Evolutionary conservation across 2,113 vertebrate genomes (phyloP), one percentile per base, ranked within the genome.

Genomic region (Rostratula benghalensis): DNA sequence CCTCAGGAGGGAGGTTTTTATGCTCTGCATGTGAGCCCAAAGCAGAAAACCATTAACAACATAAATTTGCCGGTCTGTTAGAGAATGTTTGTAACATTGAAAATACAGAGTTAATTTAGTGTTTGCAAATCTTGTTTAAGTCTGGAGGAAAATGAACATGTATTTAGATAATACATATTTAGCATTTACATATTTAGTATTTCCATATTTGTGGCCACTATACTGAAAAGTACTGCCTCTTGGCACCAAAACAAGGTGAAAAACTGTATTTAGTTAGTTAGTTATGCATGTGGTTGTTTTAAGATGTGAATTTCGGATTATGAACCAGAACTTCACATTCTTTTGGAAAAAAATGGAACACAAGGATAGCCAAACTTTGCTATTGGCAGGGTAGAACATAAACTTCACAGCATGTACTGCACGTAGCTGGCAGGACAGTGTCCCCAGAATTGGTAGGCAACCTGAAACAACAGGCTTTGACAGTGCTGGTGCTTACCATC

Each of bases 221-320:
- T 83, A 9, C 27, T 90, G 56, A 67, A 48, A 91, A 51, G 28
- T 59, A 73, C 53, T 76, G 59, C 24, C n/a, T 70, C 61, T 61
- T 94, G 83, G 93, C 64, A 89, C 20, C 20, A 63, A 86, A 90
- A 67, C n/a, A 80, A 43, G 28, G 13, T 41, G 35, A 45, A 86
- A 81, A 86, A 45, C 41, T 83, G 10, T 11, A 2, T 37, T 18
- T n/a, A n/a, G 43, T 35, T 68, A n/a, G 20, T 73, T 59, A 24
- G n/a, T 45, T 50, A 2, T 27, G 5, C 25, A 3, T 48, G 12
- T 64, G 6, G n/a, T 10, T n/a, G 9, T 30, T 70, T 68, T 60
- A 65, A 80, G 14, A 41, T 31, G 12, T 3, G 51, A 9, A 50
- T 81, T 88, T 90, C 35, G 41, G 24, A 71, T 57, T 83, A 39